phyloP scores from a whole-genome alignment of 92 coral and sea anemone species.

The Epizoanthus stellaris region DNA sequence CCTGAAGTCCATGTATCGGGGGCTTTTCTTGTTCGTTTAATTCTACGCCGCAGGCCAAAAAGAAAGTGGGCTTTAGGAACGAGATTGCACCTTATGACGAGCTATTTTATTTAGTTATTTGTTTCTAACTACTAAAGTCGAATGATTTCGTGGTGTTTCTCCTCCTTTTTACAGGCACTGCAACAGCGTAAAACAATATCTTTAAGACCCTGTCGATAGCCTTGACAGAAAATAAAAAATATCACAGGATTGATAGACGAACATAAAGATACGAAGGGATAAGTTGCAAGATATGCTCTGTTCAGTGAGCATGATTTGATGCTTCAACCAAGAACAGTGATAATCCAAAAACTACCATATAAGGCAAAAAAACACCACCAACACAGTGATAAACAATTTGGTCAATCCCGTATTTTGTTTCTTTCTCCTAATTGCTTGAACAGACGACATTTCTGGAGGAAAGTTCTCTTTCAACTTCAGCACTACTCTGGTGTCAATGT shows the following conservation, averaged over 20 bases:
- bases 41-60: too few relatives aligned
- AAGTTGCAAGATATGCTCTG: not conserved
- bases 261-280: slow-evolving; percentile 10
- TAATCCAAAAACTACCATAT: slow-evolving; percentile 8
- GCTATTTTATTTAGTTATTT: too few relatives aligned
- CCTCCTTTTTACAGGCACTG: not conserved
- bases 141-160: too few relatives aligned
- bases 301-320: not conserved
- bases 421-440: not conserved
- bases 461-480: not conserved
- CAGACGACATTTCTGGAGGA: not conserved
- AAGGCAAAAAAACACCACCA: not conserved
- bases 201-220: slow-evolving; percentile 4
- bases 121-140: too few relatives aligned
- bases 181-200: not conserved
- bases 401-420: slow-evolving; percentile 6
- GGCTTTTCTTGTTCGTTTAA: too few relatives aligned
- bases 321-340: not conserved
- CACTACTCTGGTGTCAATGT: slow-evolving; percentile 10
- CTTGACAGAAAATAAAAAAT: slow-evolving; percentile 2
- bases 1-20: too few relatives aligned
- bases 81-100: too few relatives aligned
- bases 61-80: too few relatives aligned
- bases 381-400: not conserved
- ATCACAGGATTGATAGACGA: slow-evolving; percentile 12